A percentile compares a stretch with the other conserved stretches of the same genome.
Conservation (phyloP, 2,113 vertebrate genomes). For the Syrmaticus mikado region DNA sequence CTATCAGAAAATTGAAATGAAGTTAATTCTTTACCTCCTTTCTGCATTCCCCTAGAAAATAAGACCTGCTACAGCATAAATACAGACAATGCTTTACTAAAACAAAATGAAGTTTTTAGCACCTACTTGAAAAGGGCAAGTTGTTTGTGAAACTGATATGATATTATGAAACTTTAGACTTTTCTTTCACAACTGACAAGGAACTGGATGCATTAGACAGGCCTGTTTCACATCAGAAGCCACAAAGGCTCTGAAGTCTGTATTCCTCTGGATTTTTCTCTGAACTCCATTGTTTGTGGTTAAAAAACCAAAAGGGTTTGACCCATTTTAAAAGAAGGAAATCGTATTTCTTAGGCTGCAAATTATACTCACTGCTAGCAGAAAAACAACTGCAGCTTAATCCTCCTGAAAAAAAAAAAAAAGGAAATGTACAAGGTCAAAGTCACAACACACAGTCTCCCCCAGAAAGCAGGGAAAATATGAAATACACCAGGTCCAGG, state of each 20-base stretch:
- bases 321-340: constrained; percentile 64
- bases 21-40: background rate
- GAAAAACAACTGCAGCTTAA: constrained; percentile 17
- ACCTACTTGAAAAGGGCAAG: constrained; percentile 46
- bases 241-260: constrained; percentile 41
- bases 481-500: background rate
- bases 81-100: background rate
- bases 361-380: background rate
- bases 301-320: constrained; percentile 45
- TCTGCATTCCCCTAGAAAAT: background rate
- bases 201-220: constrained; percentile 40
- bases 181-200: constrained; percentile 63
- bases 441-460: background rate
- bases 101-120: constrained; percentile 15
- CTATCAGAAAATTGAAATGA: background rate
- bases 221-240: constrained; percentile 62
- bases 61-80: background rate
- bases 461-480: constrained; percentile 7
- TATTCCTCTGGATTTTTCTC: constrained; percentile 50
- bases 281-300: constrained; percentile 46
- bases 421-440: constrained; percentile 38
- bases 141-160: constrained; percentile 39
- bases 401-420: constrained; percentile 1
- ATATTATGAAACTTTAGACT: constrained; percentile 60
- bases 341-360: constrained; percentile 48